A percentile compares a stretch with the other conserved stretches of the same genome.
phyloP scores from a whole-genome alignment of 2,797 vertebrate genomes.

The Coreius guichenoti region DNA sequence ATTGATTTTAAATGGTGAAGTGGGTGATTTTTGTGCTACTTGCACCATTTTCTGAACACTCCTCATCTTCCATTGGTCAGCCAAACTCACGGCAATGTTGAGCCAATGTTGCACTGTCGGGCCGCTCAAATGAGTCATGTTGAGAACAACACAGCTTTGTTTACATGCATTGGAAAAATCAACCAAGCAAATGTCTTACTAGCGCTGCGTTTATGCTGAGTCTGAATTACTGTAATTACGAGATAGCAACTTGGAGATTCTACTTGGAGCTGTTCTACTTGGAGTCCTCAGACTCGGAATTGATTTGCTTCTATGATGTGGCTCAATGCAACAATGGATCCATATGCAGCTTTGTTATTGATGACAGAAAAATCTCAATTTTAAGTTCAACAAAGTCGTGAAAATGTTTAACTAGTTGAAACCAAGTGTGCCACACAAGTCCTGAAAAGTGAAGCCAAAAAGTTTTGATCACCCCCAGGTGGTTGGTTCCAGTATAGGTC shows the following conservation, averaged over 20 bases:
- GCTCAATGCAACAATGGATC: background rate
- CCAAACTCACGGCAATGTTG: background rate
- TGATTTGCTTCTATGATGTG: slow-evolving; percentile 16
- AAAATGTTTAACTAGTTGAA: background rate
- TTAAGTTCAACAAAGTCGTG: background rate
- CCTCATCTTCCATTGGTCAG: background rate
- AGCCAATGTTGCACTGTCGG: background rate
- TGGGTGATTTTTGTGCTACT: background rate
- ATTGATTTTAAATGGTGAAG: background rate
- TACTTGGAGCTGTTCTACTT: background rate
- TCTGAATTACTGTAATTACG: slow-evolving; percentile 18
- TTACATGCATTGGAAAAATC: slow-evolving; percentile 5
- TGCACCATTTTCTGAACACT: background rate
- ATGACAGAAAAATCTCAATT: background rate
- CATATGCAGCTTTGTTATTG: background rate
- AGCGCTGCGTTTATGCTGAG: background rate
- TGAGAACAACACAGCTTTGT: slow-evolving; percentile 22
- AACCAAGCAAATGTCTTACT: slow-evolving; percentile 17
- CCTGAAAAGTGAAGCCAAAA: too few relatives aligned
- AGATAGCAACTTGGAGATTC: background rate
- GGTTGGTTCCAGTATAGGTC: too few relatives aligned
- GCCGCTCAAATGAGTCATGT: background rate
- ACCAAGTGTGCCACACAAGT: too few relatives aligned
- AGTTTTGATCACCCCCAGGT: too few relatives aligned
- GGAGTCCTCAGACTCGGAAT: background rate